phyloP scores from a whole-genome alignment of 2,888 invertebrate species.

The Mayetiola destructor region DNA sequence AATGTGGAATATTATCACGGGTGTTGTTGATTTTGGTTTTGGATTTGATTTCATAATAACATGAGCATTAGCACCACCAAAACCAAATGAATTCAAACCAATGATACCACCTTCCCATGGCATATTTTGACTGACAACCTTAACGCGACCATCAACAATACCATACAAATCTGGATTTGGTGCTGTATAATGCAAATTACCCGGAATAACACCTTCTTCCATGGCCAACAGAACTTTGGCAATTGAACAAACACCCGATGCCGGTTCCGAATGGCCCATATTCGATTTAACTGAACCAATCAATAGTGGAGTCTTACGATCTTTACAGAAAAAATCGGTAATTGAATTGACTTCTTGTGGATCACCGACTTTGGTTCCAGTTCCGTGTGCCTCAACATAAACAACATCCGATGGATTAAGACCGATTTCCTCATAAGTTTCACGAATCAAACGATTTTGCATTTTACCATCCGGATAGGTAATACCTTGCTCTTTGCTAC shows the following conservation, averaged over 20 bases:
- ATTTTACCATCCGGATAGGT: constrained; percentile 68
- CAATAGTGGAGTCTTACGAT: constrained; percentile 61
- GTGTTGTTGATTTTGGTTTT: constrained; percentile 46
- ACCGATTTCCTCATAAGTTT: constrained; percentile 72
- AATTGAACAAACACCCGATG: constrained; percentile 77
- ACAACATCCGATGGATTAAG: constrained; percentile 68
- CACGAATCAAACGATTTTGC: constrained; percentile 67
- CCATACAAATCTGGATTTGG: constrained; percentile 88
- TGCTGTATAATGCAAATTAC: constrained; percentile 72
- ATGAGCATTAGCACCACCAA: constrained; percentile 96
- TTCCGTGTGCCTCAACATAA: constrained; percentile 97
- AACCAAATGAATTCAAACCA: constrained; percentile 93
- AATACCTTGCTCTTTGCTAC: constrained; percentile 78
- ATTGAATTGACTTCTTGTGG: constrained; percentile 95
- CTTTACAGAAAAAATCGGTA: constrained; percentile 77
- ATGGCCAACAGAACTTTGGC: constrained; percentile 87
- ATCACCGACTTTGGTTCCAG: constrained; percentile 97
- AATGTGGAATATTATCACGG: constrained; percentile 46
- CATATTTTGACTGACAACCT: constrained; percentile 71
- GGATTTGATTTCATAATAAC: constrained; percentile 67
- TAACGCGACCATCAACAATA: constrained; percentile 75
- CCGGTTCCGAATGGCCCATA: constrained; percentile 96
- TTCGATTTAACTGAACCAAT: constrained; percentile 96
- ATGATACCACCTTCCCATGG: constrained; percentile 85
- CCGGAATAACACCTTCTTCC: constrained; percentile 79